These are phyloP conservation scores for Zeus faber DNA, from an alignment of 2,113 vertebrate genomes.

Conservation along the genomic window DNA sequence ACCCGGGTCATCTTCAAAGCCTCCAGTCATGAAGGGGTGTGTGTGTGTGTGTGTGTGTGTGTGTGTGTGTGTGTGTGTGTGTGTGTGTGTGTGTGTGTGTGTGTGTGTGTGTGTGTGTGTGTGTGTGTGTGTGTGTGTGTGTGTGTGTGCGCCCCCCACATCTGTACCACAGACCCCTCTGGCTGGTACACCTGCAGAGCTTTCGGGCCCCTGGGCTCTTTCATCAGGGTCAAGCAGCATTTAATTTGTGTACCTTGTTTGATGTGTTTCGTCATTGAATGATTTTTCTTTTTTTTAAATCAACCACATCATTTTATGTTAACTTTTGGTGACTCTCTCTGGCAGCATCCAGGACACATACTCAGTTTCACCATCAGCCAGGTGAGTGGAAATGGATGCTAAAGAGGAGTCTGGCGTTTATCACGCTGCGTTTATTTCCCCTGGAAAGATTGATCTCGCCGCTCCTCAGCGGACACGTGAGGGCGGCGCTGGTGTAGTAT, in stretches of 20 bases:
- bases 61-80: background rate
- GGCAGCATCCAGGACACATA: constrained; percentile 10
- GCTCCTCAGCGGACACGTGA: constrained; percentile 26
- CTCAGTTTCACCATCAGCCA: constrained; percentile 8
- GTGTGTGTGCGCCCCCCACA: constrained; percentile 32
- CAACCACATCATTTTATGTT: background rate
- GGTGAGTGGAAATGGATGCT: too few species aligned
- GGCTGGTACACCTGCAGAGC: constrained; percentile 62
- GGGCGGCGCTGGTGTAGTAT: constrained; percentile 29
- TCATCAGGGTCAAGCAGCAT: constrained; percentile 38
- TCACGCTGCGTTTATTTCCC: too few species aligned
- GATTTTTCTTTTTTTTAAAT: background rate
- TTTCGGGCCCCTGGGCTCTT: constrained; percentile 39
- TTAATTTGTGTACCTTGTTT: constrained; percentile 26
- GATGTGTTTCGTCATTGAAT: background rate
- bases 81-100: background rate
- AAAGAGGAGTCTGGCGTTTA: too few species aligned
- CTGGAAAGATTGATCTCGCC: constrained; percentile 26
- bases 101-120: background rate
- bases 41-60: constrained; percentile 13
- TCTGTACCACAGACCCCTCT: constrained; percentile 37
- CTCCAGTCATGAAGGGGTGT: constrained; percentile 20
- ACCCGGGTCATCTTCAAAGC: constrained; percentile 69
- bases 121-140: background rate
- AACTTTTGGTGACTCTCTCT: constrained; percentile 14